Evolutionary conservation across 1,140 invertebrate species (phyloP).

Genomic region (Drosophila bocki): DNA sequence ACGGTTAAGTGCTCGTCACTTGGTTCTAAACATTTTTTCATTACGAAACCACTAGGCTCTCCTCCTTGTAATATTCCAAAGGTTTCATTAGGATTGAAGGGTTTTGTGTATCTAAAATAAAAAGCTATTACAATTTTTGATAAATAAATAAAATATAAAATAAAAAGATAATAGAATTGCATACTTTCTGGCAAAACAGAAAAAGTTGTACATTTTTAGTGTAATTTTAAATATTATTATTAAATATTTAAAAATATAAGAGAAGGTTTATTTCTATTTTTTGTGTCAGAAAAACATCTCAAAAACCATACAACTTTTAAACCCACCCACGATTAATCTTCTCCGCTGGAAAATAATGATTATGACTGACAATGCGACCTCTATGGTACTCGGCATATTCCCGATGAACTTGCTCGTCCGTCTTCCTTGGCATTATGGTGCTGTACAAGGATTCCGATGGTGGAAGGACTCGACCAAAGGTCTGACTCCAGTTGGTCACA

Average conservation of each 20-base stretch:
- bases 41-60: slow-evolving; percentile 46
- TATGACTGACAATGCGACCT: slow-evolving; percentile 63
- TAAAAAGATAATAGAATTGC: neutral
- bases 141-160: neutral
- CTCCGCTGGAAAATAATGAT: slow-evolving; percentile 73
- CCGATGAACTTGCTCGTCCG: slow-evolving; percentile 56
- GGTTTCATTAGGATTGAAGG: slow-evolving; percentile 21
- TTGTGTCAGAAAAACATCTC: neutral
- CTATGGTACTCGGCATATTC: slow-evolving; percentile 60
- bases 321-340: slow-evolving; percentile 61
- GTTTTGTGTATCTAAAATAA: slow-evolving; percentile 44
- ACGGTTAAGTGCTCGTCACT: slow-evolving; percentile 55
- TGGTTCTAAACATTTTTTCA: slow-evolving; percentile 58
- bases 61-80: slow-evolving; percentile 31
- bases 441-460: slow-evolving; percentile 40
- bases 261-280: neutral
- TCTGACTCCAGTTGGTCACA: slow-evolving; percentile 57
- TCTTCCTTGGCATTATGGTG: slow-evolving; percentile 57
- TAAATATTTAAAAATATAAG: too few relatives aligned
- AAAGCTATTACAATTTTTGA: neutral
- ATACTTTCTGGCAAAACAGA: neutral
- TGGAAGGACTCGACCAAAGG: slow-evolving; percentile 40
- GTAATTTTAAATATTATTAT: too few relatives aligned
- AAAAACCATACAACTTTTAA: neutral
- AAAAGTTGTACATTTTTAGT: neutral